A percentile compares a stretch with the other conserved stretches of the same genome.
These are phyloP conservation scores for Tenthredo livida DNA, from an alignment of 2,888 invertebrate genomes.

Conservation along the genomic window DNA sequence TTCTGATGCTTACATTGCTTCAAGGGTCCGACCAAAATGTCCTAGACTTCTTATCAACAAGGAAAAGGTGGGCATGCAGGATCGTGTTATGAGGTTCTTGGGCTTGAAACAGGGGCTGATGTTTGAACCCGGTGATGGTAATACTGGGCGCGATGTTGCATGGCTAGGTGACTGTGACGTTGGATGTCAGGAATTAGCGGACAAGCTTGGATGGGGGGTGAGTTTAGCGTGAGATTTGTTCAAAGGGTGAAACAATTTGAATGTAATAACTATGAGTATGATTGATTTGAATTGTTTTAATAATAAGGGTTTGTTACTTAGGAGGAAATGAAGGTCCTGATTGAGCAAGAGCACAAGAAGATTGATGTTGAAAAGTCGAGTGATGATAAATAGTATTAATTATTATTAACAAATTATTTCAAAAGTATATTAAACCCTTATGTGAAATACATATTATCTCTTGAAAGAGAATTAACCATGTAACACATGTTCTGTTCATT, in stretches of 20 bases:
- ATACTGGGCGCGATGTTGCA: slow-evolving; percentile 86
- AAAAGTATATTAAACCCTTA: not conserved
- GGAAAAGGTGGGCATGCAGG: slow-evolving; percentile 81
- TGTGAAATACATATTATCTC: not conserved
- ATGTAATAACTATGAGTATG: not conserved
- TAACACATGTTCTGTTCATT: not conserved
- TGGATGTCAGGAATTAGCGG: slow-evolving; percentile 87
- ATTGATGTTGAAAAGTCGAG: slow-evolving; percentile 75
- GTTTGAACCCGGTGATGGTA: slow-evolving; percentile 83
- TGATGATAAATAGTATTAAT: slow-evolving; percentile 51
- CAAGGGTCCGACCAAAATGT: slow-evolving; percentile 84
- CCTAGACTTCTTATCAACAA: slow-evolving; percentile 93
- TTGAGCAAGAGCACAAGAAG: slow-evolving; percentile 81
- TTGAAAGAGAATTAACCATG: not conserved
- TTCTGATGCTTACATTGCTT: slow-evolving; percentile 55
- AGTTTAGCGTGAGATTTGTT: slow-evolving; percentile 68
- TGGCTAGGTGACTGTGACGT: slow-evolving; percentile 91
- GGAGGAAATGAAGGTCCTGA: slow-evolving; percentile 83
- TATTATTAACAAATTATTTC: slow-evolving; percentile 17
- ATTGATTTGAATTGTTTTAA: not conserved
- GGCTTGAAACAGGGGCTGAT: slow-evolving; percentile 83
- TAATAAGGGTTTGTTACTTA: slow-evolving; percentile 68
- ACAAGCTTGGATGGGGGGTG: slow-evolving; percentile 90
- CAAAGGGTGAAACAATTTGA: not conserved
- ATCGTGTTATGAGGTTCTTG: slow-evolving; percentile 74